Conservation (phyloP, 2,888 invertebrate species). For the Ditula angustiorana region DNA sequence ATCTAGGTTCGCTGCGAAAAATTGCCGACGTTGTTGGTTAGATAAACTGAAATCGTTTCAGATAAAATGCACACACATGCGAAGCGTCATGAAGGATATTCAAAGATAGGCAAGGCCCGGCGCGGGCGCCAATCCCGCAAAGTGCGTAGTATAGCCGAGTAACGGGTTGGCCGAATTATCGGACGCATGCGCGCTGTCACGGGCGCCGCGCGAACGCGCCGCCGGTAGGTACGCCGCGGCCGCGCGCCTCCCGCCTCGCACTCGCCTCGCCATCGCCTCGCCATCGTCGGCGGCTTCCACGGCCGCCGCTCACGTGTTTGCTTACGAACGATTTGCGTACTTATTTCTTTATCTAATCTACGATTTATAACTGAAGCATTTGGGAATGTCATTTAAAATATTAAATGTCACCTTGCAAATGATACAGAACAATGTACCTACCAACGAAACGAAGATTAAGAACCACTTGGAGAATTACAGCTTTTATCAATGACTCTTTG, state of each 20-base stretch:
- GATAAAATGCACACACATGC: no score
- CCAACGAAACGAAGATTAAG: background rate
- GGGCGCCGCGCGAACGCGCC: background rate
- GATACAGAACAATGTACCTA: background rate
- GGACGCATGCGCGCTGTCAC: background rate
- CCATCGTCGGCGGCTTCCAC: background rate
- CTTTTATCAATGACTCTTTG: background rate
- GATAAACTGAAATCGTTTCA: no score
- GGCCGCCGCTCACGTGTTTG: slow-evolving; percentile 10
- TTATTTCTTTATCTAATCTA: slow-evolving; percentile 30
- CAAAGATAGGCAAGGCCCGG: background rate
- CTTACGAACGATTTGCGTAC: slow-evolving; percentile 18
- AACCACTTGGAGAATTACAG: background rate
- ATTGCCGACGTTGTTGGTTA: no score
- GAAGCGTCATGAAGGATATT: no score
- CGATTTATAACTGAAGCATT: slow-evolving; percentile 12
- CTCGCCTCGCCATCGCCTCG: background rate
- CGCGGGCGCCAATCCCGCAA: background rate
- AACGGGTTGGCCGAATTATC: slow-evolving; percentile 23
- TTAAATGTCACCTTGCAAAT: slow-evolving; percentile 29
- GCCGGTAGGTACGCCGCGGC: background rate
- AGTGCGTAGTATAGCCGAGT: slow-evolving; percentile 1
- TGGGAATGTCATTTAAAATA: slow-evolving; percentile 26
- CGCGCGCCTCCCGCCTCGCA: background rate
- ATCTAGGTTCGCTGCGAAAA: no score